Base-by-base conservation (phyloP, 2,113 vertebrate species). In the Tychaedon coryphoeus region DNA sequence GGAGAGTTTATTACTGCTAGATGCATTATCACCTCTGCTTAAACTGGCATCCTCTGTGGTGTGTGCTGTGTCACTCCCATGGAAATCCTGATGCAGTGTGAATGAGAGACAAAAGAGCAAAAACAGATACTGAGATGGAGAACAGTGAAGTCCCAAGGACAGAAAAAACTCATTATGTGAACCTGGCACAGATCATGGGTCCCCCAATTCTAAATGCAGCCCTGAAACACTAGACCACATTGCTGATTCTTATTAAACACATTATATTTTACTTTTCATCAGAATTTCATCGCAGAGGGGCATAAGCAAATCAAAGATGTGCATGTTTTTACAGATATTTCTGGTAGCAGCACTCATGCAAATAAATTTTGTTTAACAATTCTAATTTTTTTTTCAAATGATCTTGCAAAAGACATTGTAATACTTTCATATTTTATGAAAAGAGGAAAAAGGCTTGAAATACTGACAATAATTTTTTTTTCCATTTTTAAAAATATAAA, bases 251-350 rank as follows among this genome's bases (percentile, higher is more conserved):
- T 84, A 71, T 62, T 62, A 81, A 77, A 34, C 43, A 88, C 80
- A 89, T 80, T 47, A 38, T 51, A 66, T 80, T 96, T 77, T 70
- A 84, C 20, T 81, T 56, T 91, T 88, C 80, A 83, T 88, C 92
- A 86, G 77, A 74, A 87, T 84, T 91, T 92, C 84, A 84, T 94
- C 84, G 42, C 25, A 54, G 22, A 29, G 45, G 61, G 42, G 58
- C 31, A 57, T 17, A 70, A 66, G 51, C 29, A 92, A 87, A 90
- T 38, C 51, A 76, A 91, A 80, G 54, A n/a, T 62, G 14, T 22
- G 19, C 26, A 12, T n/a, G 10, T 31, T 88, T 82, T 76, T 62
- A 66, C 47, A 66, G 45, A 54, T 81, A 91, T 18, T 91, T 89
- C 36, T 73, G 10, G 19, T 54, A 84, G 67, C 31, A 95, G n/a